Evolutionary conservation across 2,888 invertebrate species (phyloP).

Genomic region (Mamestra brassicae): DNA sequence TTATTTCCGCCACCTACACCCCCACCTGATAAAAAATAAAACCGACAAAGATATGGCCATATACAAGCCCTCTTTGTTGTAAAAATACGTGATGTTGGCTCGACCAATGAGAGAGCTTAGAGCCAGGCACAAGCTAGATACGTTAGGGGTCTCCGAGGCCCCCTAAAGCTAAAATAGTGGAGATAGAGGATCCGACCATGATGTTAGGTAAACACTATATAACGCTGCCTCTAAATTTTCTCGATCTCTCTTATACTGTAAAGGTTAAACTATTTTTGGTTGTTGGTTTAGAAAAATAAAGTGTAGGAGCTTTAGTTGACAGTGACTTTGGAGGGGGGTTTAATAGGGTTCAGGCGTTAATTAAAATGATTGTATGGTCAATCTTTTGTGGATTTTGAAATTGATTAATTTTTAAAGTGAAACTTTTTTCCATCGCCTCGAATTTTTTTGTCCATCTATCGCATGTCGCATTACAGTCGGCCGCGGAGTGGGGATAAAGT

Average conservation of each 20-base stretch:
- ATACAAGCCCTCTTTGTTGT: slow-evolving; percentile 54
- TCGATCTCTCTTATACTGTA: slow-evolving; percentile 13
- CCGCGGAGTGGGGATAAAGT: too few species aligned
- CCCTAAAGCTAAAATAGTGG: slow-evolving; percentile 60
- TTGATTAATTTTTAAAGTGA: neutral
- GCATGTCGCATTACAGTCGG: too few species aligned
- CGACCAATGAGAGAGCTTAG: slow-evolving; percentile 54
- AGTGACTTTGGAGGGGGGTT: neutral
- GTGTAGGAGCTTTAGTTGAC: slow-evolving; percentile 9
- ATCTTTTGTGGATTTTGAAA: neutral
- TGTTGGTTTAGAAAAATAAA: slow-evolving; percentile 24
- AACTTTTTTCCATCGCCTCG: too few species aligned
- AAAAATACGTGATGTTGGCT: slow-evolving; percentile 53
- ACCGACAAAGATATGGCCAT: slow-evolving; percentile 43
- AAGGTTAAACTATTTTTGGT: slow-evolving; percentile 18
- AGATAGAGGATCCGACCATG: slow-evolving; percentile 47
- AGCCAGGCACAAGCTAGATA: slow-evolving; percentile 39
- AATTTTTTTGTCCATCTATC: too few species aligned
- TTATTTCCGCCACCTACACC: slow-evolving; percentile 34
- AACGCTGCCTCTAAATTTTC: slow-evolving; percentile 37
- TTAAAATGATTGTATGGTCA: slow-evolving; percentile 9
- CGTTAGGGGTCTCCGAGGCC: slow-evolving; percentile 60
- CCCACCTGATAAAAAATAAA: slow-evolving; percentile 52
- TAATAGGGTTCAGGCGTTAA: slow-evolving; percentile 4
- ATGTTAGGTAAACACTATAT: slow-evolving; percentile 52